Evolutionary conservation across 2,797 vertebrate species (phyloP).

Genomic region (Setipinna tenuifilis): DNA sequence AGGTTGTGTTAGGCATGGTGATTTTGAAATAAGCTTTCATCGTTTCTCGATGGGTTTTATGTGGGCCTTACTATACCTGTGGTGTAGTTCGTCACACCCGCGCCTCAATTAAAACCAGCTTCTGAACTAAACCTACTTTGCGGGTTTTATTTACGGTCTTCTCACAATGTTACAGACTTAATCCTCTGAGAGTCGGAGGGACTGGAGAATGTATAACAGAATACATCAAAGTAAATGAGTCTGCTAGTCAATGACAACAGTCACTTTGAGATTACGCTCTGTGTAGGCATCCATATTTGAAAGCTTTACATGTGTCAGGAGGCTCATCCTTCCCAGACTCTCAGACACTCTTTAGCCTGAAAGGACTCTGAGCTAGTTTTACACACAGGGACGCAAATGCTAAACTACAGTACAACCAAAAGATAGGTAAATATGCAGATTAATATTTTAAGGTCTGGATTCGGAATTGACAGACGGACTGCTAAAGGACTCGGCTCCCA

Average conservation of each 20-base stretch:
- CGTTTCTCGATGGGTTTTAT: background rate
- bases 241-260: background rate
- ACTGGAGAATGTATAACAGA: background rate
- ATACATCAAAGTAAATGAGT: background rate
- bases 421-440: no score
- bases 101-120: background rate
- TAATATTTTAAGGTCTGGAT: no score
- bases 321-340: background rate
- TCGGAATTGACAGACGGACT: no score
- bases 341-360: background rate
- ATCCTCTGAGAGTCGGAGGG: background rate
- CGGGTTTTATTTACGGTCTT: background rate
- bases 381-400: no score
- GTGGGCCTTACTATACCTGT: background rate
- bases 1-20: background rate
- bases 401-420: no score
- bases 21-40: background rate
- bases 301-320: background rate
- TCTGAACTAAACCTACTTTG: background rate
- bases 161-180: background rate
- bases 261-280: background rate
- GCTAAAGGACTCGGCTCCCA: no score
- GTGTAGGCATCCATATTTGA: background rate
- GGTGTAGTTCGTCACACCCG: background rate
- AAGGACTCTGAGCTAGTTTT: background rate